A percentile compares a stretch with the other conserved stretches of the same genome.
phyloP scores from a whole-genome alignment of 2,113 vertebrate genomes.

The Sphaerodactylus townsendi region DNA sequence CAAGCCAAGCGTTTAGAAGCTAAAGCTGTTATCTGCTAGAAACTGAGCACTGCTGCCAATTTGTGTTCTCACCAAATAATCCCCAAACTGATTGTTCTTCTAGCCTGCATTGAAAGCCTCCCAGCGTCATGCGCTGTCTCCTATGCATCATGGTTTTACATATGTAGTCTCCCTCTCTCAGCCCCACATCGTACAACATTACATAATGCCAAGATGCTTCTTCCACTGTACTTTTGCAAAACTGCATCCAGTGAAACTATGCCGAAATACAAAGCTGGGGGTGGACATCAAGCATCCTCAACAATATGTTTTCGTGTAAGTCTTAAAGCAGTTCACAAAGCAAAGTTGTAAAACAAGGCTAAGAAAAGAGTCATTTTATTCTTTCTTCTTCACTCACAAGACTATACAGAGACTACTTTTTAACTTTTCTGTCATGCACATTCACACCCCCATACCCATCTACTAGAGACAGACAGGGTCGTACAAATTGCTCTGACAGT shows the following conservation, averaged over 20 bases:
- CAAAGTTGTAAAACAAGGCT: constrained; percentile 27
- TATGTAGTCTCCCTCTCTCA: constrained; percentile 33
- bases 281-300: constrained; percentile 27
- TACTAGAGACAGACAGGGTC: constrained; percentile 60
- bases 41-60: constrained; percentile 44
- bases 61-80: constrained; percentile 45
- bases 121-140: constrained; percentile 62
- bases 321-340: constrained; percentile 23
- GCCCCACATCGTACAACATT: constrained; percentile 42
- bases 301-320: constrained; percentile 39
- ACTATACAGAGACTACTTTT: constrained; percentile 2
- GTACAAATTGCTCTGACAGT: constrained; percentile 74
- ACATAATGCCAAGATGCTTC: constrained; percentile 33
- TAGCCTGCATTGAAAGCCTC: constrained; percentile 57
- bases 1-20: constrained; percentile 29
- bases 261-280: constrained; percentile 36
- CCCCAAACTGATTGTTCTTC: constrained; percentile 62
- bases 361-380: constrained; percentile 40
- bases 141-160: constrained; percentile 33
- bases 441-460: neutral
- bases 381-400: constrained; percentile 23
- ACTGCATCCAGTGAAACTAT: constrained; percentile 34
- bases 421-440: constrained; percentile 12
- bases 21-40: constrained; percentile 41
- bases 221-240: constrained; percentile 19